Conservation (phyloP, 2,113 vertebrate species). For the Dicrurus megarhynchus region DNA sequence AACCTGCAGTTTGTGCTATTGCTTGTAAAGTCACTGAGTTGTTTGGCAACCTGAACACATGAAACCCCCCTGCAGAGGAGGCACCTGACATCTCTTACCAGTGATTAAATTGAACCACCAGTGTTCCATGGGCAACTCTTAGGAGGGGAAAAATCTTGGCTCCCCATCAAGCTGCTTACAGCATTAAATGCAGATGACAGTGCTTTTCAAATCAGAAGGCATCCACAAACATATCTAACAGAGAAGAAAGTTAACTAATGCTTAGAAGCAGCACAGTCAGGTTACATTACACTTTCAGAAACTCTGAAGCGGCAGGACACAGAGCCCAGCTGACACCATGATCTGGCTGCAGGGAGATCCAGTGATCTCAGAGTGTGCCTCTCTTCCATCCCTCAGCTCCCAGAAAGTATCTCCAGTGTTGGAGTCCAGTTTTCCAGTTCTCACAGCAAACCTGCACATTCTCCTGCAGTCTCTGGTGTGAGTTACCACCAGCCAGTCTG, state of each 20-base stretch:
- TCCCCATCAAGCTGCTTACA: not conserved
- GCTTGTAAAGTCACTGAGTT: not conserved
- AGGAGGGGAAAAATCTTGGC: not conserved
- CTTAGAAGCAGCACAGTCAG: not conserved
- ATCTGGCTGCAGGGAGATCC: not conserved
- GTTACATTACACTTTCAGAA: fast-evolving
- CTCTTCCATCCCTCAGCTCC: not conserved
- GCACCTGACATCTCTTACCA: not conserved
- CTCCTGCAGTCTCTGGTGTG: not conserved
- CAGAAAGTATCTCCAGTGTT: not conserved
- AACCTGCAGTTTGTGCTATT: not conserved
- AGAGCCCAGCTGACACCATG: not conserved
- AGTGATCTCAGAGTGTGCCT: not conserved
- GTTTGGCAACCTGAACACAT: not conserved
- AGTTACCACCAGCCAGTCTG: not conserved
- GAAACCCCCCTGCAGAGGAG: not conserved
- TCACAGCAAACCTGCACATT: not conserved
- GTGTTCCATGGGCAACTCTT: not conserved
- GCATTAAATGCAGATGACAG: not conserved
- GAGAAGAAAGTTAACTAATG: not conserved
- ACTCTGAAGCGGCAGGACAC: not conserved
- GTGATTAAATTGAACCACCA: not conserved
- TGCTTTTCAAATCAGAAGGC: not conserved
- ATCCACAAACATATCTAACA: not conserved
- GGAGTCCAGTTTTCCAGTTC: not conserved